Conservation (phyloP, 1,140 invertebrate genomes). For the Pemphigus obesinymphae region DNA sequence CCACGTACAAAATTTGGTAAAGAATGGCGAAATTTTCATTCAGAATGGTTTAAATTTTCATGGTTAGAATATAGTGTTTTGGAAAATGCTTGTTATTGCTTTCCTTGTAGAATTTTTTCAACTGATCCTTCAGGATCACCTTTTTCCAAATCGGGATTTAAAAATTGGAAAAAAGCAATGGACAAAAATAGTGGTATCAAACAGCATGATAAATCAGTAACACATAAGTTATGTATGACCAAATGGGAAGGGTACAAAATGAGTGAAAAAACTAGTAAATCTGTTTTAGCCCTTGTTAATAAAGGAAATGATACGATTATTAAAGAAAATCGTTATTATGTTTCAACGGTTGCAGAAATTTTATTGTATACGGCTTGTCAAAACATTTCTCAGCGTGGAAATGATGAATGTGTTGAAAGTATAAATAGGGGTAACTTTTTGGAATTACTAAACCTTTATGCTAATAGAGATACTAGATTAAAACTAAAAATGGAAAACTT, state of each 20-base stretch:
- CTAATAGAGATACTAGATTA: background rate
- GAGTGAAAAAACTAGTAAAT: background rate
- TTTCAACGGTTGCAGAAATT: background rate
- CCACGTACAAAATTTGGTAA: background rate
- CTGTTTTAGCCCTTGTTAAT: background rate
- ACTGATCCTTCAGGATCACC: constrained; percentile 9
- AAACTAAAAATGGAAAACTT: background rate
- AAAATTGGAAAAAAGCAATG: constrained; percentile 3
- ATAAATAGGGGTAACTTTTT: background rate
- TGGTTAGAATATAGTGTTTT: constrained; percentile 15
- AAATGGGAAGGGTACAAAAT: constrained; percentile 19
- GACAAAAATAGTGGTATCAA: constrained; percentile 8
- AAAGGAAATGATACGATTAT: background rate
- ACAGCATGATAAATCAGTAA: background rate
- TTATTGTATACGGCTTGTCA: background rate
- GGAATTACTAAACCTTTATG: constrained; percentile 9
- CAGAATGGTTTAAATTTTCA: background rate
- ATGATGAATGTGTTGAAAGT: background rate
- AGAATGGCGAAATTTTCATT: background rate
- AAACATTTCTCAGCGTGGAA: background rate
- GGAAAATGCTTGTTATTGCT: background rate
- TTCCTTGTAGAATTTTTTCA: constrained; percentile 2
- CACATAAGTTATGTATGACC: background rate
- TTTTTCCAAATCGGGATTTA: background rate
- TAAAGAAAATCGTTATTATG: constrained; percentile 25